Conservation (phyloP, 2,797 vertebrate genomes). For the Brachyalestes nurse region DNA sequence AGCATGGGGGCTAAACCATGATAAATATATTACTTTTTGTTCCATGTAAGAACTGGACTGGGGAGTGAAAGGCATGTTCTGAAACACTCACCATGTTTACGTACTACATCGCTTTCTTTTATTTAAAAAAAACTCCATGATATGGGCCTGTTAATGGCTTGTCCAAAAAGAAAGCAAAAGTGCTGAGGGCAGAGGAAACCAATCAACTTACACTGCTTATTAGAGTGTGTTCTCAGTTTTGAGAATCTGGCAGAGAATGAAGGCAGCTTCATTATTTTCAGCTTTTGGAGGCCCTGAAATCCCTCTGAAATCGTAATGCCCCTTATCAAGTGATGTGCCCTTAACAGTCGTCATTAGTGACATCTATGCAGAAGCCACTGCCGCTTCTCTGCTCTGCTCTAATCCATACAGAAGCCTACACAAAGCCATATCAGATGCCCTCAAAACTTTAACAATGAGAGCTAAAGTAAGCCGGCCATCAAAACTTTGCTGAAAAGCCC, state of each 20-base stretch:
- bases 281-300: background rate
- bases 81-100: too few species aligned
- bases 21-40: too few species aligned
- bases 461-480: slow-evolving; percentile 61
- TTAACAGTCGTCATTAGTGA: slow-evolving; percentile 31
- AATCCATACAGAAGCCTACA: slow-evolving; percentile 36
- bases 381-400: background rate
- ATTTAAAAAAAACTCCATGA: too few species aligned
- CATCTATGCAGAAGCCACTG: slow-evolving; percentile 4
- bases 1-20: too few species aligned
- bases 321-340: background rate
- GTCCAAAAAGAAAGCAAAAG: slow-evolving; percentile 57
- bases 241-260: background rate
- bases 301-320: background rate
- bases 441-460: slow-evolving; percentile 57
- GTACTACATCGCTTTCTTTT: too few species aligned
- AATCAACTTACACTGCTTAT: slow-evolving; percentile 66
- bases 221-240: slow-evolving; percentile 47
- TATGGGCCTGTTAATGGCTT: slow-evolving; percentile 52
- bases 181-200: slow-evolving; percentile 51
- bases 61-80: too few species aligned
- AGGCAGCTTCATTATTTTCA: slow-evolving; percentile 1
- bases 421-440: slow-evolving; percentile 34
- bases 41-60: too few species aligned
- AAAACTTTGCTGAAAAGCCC: slow-evolving; percentile 76